phyloP scores from a whole-genome alignment of 2,888 invertebrate genomes.

The Cerceris ruficornis region DNA sequence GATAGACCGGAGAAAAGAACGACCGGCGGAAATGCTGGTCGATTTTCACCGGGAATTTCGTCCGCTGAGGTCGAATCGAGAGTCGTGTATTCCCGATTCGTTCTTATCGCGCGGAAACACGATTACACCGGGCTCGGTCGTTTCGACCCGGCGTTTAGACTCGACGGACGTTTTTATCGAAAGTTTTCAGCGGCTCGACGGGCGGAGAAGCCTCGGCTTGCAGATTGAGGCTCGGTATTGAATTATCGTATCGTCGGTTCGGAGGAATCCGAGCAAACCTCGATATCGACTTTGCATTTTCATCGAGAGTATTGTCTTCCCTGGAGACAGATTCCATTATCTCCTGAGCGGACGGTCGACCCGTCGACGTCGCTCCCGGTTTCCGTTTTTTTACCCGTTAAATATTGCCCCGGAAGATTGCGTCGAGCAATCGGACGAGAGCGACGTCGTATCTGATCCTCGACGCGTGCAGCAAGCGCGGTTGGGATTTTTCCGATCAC shows the following conservation, averaged over 20 bases:
- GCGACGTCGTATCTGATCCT: too few relatives aligned
- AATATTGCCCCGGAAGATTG: neutral
- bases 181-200: too few relatives aligned
- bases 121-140: too few relatives aligned
- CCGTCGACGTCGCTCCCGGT: neutral
- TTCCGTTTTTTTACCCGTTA: neutral
- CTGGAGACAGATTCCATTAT: conserved; percentile 20
- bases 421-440: neutral
- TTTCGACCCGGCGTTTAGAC: too few relatives aligned
- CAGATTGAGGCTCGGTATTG: conserved; percentile 4
- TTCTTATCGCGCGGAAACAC: too few relatives aligned
- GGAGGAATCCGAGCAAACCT: neutral
- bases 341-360: conserved; percentile 8
- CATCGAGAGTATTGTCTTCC: conserved; percentile 15
- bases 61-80: neutral
- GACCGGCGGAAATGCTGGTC: conserved; percentile 12
- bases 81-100: too few relatives aligned
- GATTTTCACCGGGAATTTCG: conserved; percentile 17
- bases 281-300: conserved; percentile 21
- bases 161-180: too few relatives aligned
- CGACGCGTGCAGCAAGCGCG: too few relatives aligned
- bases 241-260: conserved; percentile 12
- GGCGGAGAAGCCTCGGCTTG: too few relatives aligned
- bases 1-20: conserved; percentile 34
- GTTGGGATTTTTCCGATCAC: too few relatives aligned